A percentile compares a stretch with the other conserved stretches of the same genome.
These are phyloP conservation scores for Oxyscelio sp. DNA, from an alignment of 2,888 invertebrate genomes.

Conservation along the genomic window DNA sequence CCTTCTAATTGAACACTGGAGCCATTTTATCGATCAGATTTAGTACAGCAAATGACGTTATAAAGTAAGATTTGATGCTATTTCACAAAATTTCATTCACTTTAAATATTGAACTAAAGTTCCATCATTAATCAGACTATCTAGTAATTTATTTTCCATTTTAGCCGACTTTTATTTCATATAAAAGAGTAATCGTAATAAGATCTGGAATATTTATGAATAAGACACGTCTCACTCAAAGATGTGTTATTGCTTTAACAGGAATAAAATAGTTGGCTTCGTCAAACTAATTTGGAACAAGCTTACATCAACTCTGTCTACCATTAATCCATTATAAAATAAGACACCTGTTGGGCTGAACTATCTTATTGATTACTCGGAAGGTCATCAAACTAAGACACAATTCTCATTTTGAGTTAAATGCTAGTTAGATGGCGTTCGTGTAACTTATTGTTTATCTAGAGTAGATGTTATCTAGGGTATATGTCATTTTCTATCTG, in stretches of 20 bases:
- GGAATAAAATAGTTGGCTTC: neutral
- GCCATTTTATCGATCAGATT: conserved; percentile 3
- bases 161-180: neutral
- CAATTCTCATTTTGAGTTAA: neutral
- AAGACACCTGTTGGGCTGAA: conserved; percentile 38
- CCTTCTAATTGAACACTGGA: conserved; percentile 13
- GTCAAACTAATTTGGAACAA: conserved; percentile 7
- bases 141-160: neutral
- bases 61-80: neutral
- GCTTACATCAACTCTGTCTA: conserved; percentile 18
- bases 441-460: too few relatives aligned
- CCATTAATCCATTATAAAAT: conserved; percentile 23
- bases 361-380: conserved; percentile 5
- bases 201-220: neutral
- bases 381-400: neutral
- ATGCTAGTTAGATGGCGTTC: too few relatives aligned
- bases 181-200: neutral
- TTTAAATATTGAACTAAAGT: neutral
- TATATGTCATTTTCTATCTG: too few relatives aligned
- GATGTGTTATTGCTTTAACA: neutral
- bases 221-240: neutral
- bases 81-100: too few relatives aligned
- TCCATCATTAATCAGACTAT: neutral
- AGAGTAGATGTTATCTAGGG: too few relatives aligned
- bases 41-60: neutral